phyloP scores from a whole-genome alignment of 1,140 invertebrate genomes.

The Microplitis mediator region DNA sequence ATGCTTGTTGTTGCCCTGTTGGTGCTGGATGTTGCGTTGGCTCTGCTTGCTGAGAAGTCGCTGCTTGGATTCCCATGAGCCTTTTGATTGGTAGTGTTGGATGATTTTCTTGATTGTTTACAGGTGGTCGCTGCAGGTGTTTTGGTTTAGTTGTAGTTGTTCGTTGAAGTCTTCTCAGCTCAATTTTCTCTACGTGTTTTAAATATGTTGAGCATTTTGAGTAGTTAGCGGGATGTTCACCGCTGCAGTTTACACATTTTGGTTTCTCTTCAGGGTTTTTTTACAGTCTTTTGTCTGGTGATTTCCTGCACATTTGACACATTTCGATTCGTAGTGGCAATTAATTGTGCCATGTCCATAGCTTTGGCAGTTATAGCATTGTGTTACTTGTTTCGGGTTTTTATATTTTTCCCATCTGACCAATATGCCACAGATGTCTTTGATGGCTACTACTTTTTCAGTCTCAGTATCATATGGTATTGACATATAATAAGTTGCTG shows the following conservation, averaged over 20 bases:
- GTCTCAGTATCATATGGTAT: background rate
- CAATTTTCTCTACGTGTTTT: constrained; percentile 3
- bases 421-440: constrained; percentile 2
- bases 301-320: constrained; percentile 28
- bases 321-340: constrained; percentile 25
- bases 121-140: background rate
- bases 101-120: too few species aligned
- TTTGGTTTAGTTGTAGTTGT: background rate
- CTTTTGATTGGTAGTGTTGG: too few species aligned
- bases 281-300: constrained; percentile 16
- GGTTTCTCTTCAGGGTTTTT: background rate
- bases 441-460: constrained; percentile 18
- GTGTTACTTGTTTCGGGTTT: constrained; percentile 27
- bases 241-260: constrained; percentile 30
- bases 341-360: constrained; percentile 28
- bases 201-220: constrained; percentile 13
- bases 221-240: constrained; percentile 27
- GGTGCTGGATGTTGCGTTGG: too few species aligned
- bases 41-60: too few species aligned
- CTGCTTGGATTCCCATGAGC: too few species aligned
- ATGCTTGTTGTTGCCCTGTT: too few species aligned
- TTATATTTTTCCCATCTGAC: constrained; percentile 23
- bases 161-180: background rate
- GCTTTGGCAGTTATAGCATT: constrained; percentile 33
- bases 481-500: background rate